Base-by-base conservation (phyloP, 2,888 invertebrate species). In the Cylindroiulus punctatus region DNA sequence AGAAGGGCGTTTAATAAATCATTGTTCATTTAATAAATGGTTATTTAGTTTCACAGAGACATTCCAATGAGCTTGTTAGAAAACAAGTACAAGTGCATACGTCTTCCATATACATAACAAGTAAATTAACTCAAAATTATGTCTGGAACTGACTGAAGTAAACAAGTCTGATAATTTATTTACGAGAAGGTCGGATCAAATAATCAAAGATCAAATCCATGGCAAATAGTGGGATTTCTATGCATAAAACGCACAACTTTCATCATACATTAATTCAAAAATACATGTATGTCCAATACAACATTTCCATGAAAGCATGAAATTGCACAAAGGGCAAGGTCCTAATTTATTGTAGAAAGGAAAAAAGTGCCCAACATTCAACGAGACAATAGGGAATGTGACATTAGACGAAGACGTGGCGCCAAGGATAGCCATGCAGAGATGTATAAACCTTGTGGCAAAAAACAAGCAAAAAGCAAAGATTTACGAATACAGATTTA, bases 1-100 rank as follows among this genome's bases (percentile, higher is more conserved):
- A 65, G 22, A 26, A 65, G 65, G 65, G 65, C 65, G 65, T 65
- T 65, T 26, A 17, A 26, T 65, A 65, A 65, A 65, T 65, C 65
- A 65, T 65, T 65, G 65, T 8, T 65, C 26, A 65, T 26, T 22
- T 65, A 65, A 26, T 65, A 65, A 65, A 65, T 65, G 65, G 26
- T 26, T 65, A 26, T 65, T 65, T 65, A 65, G 4, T 22, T 65
- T 65, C 22, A 3, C 8, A 65, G 65, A 22, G 26, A 65, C 65
- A 65, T 65, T 65, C 65, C 65, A 26, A 26, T 26, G 65, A 8
- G 26, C 7, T 65, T 65, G 10, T 26, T 65, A 57, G 57, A 57
- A 57, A n/a, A 26, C 22, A 52, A 17, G 47, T 10, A 52, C 1
- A 17, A n/a, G 7, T 52, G n/a, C n/a, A n/a, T n/a, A n/a, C n/a